Evolutionary conservation across 2,797 vertebrate genomes (phyloP).

Genomic region (Myotis vivesi): DNA sequence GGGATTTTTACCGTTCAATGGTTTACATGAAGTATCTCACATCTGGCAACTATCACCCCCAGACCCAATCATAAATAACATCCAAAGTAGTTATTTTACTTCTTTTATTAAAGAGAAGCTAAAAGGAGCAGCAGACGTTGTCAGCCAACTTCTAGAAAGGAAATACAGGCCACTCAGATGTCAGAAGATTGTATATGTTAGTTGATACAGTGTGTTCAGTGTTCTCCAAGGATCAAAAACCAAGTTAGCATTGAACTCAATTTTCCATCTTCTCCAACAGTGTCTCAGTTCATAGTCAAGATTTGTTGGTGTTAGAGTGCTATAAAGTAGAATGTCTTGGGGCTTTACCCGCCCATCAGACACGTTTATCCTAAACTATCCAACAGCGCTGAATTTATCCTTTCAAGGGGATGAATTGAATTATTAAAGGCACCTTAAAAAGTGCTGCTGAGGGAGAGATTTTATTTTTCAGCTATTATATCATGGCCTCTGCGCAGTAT

Average conservation of each 20-base stretch:
- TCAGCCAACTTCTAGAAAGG: conserved; percentile 13
- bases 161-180: background rate
- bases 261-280: background rate
- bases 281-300: background rate
- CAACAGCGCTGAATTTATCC: background rate
- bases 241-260: background rate
- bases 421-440: background rate
- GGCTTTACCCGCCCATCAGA: background rate
- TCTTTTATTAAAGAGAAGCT: conserved; percentile 54
- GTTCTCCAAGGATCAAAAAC: conserved; percentile 41
- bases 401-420: background rate
- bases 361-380: background rate
- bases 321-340: background rate
- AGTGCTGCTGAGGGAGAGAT: background rate
- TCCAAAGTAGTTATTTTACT: conserved; percentile 47
- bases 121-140: conserved; percentile 25
- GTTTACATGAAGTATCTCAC: conserved; percentile 31
- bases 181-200: conserved; percentile 29
- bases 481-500: background rate
- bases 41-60: conserved; percentile 48
- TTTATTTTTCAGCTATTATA: background rate
- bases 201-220: background rate
- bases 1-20: conserved; percentile 40
- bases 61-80: conserved; percentile 50
- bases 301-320: background rate